Conservation (phyloP, 2,888 invertebrate species). For the Apamea sordens region DNA sequence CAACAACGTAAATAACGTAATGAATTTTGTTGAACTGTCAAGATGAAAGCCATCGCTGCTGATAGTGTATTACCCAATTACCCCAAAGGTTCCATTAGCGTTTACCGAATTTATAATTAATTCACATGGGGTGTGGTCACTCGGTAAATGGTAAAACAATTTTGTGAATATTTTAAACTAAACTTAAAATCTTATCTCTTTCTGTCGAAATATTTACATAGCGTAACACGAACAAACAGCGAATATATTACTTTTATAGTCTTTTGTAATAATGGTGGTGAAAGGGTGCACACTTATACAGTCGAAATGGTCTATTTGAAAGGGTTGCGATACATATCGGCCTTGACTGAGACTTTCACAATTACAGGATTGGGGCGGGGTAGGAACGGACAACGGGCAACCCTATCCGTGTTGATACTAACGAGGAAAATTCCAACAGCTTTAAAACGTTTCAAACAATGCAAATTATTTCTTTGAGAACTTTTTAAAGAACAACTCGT, state of each 20-base stretch:
- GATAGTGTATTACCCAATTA: no score
- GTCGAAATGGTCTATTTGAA: constrained; percentile 58
- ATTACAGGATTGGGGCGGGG: constrained; percentile 38
- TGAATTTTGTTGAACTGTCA: no score
- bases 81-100: neutral
- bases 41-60: no score
- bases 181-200: constrained; percentile 14
- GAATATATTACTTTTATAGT: constrained; percentile 55
- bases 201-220: constrained; percentile 32
- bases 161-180: constrained; percentile 1
- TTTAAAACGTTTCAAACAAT: constrained; percentile 52
- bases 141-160: neutral
- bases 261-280: constrained; percentile 56
- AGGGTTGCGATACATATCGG: constrained; percentile 57
- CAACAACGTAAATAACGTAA: no score
- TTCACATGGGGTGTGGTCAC: neutral
- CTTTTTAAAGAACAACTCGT: constrained; percentile 28
- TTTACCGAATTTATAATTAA: neutral
- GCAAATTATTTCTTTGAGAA: constrained; percentile 55
- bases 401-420: constrained; percentile 48
- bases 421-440: constrained; percentile 54
- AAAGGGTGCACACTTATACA: constrained; percentile 51
- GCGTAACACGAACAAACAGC: constrained; percentile 35
- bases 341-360: constrained; percentile 54
- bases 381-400: constrained; percentile 4